Evolutionary conservation across 2,888 invertebrate genomes (phyloP).

Genomic region (Esperia sulphurella): DNA sequence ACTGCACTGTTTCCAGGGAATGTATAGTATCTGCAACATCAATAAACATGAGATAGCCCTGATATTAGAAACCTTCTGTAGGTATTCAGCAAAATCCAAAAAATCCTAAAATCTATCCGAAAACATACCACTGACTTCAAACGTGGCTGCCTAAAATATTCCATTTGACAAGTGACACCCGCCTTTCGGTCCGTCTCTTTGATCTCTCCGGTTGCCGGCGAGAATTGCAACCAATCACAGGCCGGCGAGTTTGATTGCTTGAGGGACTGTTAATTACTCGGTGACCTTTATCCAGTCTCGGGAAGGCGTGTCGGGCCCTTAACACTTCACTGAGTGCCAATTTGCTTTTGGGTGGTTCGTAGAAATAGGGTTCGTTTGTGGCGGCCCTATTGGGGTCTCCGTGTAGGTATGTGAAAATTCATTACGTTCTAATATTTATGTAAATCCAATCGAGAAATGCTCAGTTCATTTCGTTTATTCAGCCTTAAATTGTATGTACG

Average conservation of each 20-base stretch:
- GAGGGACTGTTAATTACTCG: constrained; percentile 72
- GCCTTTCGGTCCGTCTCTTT: constrained; percentile 46
- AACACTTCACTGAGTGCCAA: constrained; percentile 59
- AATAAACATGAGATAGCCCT: too few species aligned
- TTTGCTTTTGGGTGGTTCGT: constrained; percentile 20
- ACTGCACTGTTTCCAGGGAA: too few species aligned
- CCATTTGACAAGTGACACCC: constrained; percentile 66
- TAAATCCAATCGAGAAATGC: background rate
- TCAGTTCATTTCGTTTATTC: too few species aligned
- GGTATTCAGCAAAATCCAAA: constrained; percentile 8
- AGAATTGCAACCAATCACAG: constrained; percentile 66
- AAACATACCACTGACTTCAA: constrained; percentile 6
- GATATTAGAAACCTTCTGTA: too few species aligned
- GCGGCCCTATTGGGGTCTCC: background rate
- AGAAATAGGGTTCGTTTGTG: background rate
- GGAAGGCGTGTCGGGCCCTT: constrained; percentile 57
- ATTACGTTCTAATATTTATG: background rate
- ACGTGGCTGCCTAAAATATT: constrained; percentile 53
- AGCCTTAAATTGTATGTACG: too few species aligned
- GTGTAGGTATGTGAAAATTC: background rate
- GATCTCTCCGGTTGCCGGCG: constrained; percentile 45
- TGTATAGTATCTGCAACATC: too few species aligned
- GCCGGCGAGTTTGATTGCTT: constrained; percentile 65
- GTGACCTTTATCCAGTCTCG: constrained; percentile 57
- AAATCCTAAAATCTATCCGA: background rate